These are phyloP conservation scores for Stigmatopora nigra DNA, from an alignment of 2,113 vertebrate species.

Conservation along the genomic window DNA sequence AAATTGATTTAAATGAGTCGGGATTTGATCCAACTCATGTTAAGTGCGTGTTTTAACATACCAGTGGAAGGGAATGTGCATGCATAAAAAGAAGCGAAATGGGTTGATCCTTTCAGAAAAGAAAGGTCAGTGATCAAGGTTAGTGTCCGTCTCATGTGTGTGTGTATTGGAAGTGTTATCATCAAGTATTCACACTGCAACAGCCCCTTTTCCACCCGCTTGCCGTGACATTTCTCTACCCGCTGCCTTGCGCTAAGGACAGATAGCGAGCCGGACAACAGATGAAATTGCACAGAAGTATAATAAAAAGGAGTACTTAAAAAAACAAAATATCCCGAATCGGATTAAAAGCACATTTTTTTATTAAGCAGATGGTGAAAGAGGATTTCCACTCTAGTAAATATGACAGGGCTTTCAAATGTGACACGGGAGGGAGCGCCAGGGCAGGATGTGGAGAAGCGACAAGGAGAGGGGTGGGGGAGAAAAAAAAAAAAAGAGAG, in stretches of 20 bases:
- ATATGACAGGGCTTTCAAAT: conserved; percentile 70
- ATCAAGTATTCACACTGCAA: conserved; percentile 23
- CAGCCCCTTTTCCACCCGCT: conserved; percentile 25
- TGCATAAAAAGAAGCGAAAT: conserved; percentile 12
- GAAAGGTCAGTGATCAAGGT: conserved; percentile 54
- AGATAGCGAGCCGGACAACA: conserved; percentile 53
- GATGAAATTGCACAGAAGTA: conserved; percentile 60
- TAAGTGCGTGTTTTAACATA: not conserved
- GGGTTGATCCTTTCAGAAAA: conserved; percentile 28
- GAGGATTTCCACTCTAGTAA: conserved; percentile 72
- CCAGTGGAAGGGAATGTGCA: not conserved
- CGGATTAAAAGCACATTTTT: conserved; percentile 72
- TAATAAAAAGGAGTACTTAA: conserved; percentile 54
- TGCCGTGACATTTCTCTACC: conserved; percentile 12
- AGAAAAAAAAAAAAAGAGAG: conserved; percentile 11
- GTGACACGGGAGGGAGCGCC: conserved; percentile 39
- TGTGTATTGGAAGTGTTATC: conserved; percentile 32
- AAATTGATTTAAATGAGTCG: not conserved
- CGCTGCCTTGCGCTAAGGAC: conserved; percentile 19
- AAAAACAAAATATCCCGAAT: conserved; percentile 52
- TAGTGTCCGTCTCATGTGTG: conserved; percentile 24
- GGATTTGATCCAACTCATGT: not conserved
- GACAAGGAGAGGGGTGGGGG: conserved; percentile 19
- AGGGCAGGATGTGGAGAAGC: conserved; percentile 11
- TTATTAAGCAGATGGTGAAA: conserved; percentile 74